These are phyloP conservation scores for Epistrophella euchroma DNA, from an alignment of 2,888 invertebrate genomes.

Conservation along the genomic window DNA sequence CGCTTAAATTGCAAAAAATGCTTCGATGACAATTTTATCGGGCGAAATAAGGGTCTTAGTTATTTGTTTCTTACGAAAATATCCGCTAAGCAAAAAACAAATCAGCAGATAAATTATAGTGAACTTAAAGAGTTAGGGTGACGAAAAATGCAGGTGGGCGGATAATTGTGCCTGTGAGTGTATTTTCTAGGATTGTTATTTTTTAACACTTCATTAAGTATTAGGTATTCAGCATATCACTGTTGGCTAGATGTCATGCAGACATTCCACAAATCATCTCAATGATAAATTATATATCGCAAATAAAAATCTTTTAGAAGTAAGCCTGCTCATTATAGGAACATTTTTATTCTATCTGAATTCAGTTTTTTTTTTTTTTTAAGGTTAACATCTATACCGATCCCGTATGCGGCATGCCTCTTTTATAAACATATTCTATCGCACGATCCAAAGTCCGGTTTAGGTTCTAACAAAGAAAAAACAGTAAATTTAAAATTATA, in stretches of 20 bases:
- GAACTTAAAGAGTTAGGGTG: too few species aligned
- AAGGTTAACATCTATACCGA: slow-evolving; percentile 51
- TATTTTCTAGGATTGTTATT: too few species aligned
- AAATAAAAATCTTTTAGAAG: slow-evolving; percentile 57
- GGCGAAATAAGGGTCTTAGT: too few species aligned
- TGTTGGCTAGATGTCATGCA: slow-evolving; percentile 26
- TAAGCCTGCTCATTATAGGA: slow-evolving; percentile 48
- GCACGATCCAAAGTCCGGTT: slow-evolving; percentile 43
- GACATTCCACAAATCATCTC: slow-evolving; percentile 54
- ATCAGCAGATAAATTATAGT: too few species aligned
- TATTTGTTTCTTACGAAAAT: too few species aligned
- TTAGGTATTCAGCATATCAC: slow-evolving; percentile 60
- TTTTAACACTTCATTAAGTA: not conserved
- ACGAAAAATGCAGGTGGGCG: too few species aligned
- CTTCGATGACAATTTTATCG: too few species aligned
- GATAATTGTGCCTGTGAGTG: too few species aligned
- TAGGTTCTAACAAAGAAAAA: slow-evolving; percentile 35
- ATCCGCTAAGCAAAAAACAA: too few species aligned
- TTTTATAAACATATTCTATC: slow-evolving; percentile 45
- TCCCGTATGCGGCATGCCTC: slow-evolving; percentile 61
- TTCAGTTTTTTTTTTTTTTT: slow-evolving; percentile 1
- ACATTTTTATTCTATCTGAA: slow-evolving; percentile 48
- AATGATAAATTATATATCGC: slow-evolving; percentile 69
- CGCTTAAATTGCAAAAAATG: too few species aligned
- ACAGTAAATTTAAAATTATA: slow-evolving; percentile 23